These are phyloP conservation scores for Lota lota DNA, from an alignment of 2,113 vertebrate genomes.

Conservation along the genomic window DNA sequence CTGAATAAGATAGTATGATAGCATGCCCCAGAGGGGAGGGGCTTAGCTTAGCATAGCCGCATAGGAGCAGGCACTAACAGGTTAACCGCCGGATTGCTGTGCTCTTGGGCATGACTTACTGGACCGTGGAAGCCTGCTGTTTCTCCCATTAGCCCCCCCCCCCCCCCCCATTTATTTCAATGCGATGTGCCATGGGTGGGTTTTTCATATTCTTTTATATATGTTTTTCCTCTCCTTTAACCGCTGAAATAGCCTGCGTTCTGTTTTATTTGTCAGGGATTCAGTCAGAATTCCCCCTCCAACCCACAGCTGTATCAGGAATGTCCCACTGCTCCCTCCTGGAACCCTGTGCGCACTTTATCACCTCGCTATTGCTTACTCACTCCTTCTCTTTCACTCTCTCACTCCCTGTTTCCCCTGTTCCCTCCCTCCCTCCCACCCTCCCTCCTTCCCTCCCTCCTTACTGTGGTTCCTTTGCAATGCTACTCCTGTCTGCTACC, in stretches of 20 bases:
- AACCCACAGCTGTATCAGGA: constrained; percentile 76
- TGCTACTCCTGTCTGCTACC: too few species aligned
- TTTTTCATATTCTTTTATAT: constrained; percentile 2
- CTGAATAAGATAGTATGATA: constrained; percentile 46
- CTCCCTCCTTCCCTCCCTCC: constrained; percentile 19
- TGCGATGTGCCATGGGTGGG: constrained; percentile 39
- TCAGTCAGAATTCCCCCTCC: constrained; percentile 71
- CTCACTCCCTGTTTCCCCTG: constrained; percentile 17
- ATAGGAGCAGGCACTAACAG: constrained; percentile 51
- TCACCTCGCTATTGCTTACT: constrained; percentile 49
- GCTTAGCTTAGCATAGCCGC: background rate
- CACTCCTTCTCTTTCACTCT: constrained; percentile 35
- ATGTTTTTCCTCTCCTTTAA: constrained; percentile 23
- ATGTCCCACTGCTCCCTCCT: constrained; percentile 63
- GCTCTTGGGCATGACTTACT: constrained; percentile 43
- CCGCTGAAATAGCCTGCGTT: constrained; percentile 61
- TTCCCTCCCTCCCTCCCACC: constrained; percentile 23
- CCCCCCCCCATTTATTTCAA: constrained; percentile 42
- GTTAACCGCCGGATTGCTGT: constrained; percentile 62
- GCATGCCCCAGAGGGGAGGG: constrained; percentile 6
- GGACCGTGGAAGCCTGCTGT: constrained; percentile 43
- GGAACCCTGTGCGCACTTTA: constrained; percentile 57
- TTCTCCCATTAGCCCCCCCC: constrained; percentile 61
- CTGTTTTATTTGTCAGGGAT: constrained; percentile 69
- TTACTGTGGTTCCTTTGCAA: constrained; percentile 38